A percentile compares a stretch with the other conserved stretches of the same genome.
Conservation (phyloP, 2,797 vertebrate genomes). For the Sebastes variabilis region DNA sequence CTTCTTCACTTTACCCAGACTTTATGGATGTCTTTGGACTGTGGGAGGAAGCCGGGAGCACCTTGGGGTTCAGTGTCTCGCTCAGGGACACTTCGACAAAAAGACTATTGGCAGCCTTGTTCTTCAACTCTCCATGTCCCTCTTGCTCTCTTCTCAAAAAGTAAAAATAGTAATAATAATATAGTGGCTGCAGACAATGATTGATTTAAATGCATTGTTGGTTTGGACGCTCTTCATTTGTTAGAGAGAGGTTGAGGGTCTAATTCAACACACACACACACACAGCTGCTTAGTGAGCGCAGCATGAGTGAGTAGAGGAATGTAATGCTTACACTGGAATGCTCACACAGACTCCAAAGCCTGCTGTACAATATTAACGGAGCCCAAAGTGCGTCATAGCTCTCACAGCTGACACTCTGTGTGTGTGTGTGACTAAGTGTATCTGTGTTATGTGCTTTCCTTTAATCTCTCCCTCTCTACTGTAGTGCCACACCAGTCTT, state of each 20-base stretch:
- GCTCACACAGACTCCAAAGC: conserved; percentile 79
- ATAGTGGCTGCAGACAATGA: not conserved
- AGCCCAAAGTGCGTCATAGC: conserved; percentile 84
- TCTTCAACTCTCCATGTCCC: not conserved
- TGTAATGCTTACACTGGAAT: conserved; percentile 80
- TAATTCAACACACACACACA: not conserved
- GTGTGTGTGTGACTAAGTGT: conserved; percentile 14
- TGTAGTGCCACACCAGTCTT: conserved; percentile 56
- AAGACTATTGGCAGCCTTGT: not conserved
- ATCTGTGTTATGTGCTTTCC: conserved; percentile 22
- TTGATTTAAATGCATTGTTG: not conserved
- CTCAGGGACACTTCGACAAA: too few species aligned
- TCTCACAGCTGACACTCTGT: conserved; percentile 78
- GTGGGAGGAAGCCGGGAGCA: too few species aligned
- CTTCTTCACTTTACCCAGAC: too few species aligned
- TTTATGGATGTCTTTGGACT: too few species aligned
- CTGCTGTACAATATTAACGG: conserved; percentile 85
- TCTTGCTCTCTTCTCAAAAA: not conserved
- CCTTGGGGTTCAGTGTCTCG: too few species aligned
- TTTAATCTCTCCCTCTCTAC: conserved; percentile 63
- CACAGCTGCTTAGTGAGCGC: conserved; percentile 74
- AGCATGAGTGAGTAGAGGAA: conserved; percentile 68
- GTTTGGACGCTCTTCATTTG: not conserved
- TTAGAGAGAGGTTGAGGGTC: not conserved
- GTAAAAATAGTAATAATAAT: not conserved